Conservation (phyloP, 2,888 invertebrate genomes). For the Andrena trimmerana region DNA sequence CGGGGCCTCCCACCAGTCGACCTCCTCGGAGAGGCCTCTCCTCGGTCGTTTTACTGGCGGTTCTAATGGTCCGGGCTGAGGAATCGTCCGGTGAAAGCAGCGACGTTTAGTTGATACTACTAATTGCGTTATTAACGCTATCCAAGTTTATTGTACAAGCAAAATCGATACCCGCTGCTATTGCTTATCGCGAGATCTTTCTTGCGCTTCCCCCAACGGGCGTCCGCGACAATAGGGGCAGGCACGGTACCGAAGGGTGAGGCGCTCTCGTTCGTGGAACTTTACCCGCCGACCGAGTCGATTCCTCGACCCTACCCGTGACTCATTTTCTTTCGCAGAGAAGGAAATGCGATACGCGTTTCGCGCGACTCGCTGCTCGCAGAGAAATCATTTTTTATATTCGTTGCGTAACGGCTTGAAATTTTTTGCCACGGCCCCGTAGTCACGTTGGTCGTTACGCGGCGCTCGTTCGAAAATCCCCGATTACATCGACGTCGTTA, state of each 20-base stretch:
- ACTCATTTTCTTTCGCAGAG: background rate
- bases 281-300: background rate
- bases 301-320: background rate
- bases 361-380: slow-evolving; percentile 30
- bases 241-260: background rate
- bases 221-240: too few species aligned
- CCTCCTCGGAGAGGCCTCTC: background rate
- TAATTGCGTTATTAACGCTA: too few species aligned
- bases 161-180: too few species aligned
- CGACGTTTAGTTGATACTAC: too few species aligned
- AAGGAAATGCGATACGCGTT: slow-evolving; percentile 11
- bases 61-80: background rate
- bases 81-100: background rate
- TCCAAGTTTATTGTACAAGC: too few species aligned
- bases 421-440: slow-evolving; percentile 53
- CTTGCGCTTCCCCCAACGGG: too few species aligned
- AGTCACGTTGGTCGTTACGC: slow-evolving; percentile 62
- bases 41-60: background rate
- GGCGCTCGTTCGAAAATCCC: slow-evolving; percentile 60
- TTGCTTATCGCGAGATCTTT: too few species aligned
- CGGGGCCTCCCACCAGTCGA: background rate
- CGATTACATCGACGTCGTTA: slow-evolving; percentile 66
- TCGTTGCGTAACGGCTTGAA: slow-evolving; percentile 52
- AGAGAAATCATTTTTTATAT: slow-evolving; percentile 40
- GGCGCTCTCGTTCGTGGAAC: background rate